Evolutionary conservation across 2,888 invertebrate genomes (phyloP).

Genomic region (Holacanthella duospinosa): DNA sequence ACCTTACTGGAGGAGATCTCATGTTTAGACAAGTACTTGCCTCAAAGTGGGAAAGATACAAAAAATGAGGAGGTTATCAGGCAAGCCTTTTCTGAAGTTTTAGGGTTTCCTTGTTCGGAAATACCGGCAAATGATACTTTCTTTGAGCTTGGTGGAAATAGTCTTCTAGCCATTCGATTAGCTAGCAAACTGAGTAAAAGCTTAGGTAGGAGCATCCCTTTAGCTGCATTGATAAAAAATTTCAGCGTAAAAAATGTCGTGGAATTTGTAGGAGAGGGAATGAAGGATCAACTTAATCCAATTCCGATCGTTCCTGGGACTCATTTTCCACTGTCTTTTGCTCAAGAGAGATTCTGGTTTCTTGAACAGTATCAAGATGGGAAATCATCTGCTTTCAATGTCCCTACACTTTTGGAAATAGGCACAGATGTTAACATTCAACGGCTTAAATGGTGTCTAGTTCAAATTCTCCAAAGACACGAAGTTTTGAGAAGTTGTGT

Average conservation of each 20-base stretch:
- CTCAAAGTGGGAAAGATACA: too few species aligned
- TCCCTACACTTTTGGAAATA: neutral
- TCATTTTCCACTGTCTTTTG: neutral
- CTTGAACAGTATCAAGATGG: conserved; percentile 1
- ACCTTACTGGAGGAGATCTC: too few species aligned
- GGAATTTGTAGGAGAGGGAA: neutral
- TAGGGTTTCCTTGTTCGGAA: too few species aligned
- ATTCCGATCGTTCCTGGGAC: too few species aligned
- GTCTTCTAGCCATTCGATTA: conserved; percentile 8
- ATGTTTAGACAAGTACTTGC: too few species aligned
- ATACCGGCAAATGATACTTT: conserved; percentile 12
- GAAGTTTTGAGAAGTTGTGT: neutral
- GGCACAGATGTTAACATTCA: neutral
- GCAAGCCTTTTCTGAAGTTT: too few species aligned
- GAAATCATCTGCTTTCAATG: conserved; percentile 1
- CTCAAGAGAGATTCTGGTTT: conserved; percentile 7
- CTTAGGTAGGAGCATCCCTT: neutral
- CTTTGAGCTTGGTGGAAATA: conserved; percentile 18
- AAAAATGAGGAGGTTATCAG: too few species aligned
- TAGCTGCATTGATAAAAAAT: conserved; percentile 2
- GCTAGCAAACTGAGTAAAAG: neutral
- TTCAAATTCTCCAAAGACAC: neutral
- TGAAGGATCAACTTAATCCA: too few species aligned
- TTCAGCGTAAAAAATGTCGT: neutral
- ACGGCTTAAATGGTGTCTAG: neutral